phyloP scores from a whole-genome alignment of 2,888 invertebrate species.

The Gymnoscelis rufifasciata region DNA sequence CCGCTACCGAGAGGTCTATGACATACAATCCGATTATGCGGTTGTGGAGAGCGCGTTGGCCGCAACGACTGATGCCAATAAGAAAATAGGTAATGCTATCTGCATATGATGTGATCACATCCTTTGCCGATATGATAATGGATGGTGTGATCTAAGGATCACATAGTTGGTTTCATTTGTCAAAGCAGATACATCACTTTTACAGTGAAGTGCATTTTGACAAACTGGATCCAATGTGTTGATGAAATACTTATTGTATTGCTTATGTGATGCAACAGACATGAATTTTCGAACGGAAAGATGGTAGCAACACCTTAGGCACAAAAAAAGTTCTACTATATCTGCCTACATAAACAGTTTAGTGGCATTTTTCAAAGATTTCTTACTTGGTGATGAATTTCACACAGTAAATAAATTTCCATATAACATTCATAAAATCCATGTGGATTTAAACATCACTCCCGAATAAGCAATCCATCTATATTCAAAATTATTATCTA shows the following conservation, averaged over 20 bases:
- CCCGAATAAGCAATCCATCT: neutral
- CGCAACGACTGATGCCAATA: neutral
- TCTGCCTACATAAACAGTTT: neutral
- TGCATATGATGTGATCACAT: too few species aligned
- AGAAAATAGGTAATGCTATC: conserved; percentile 26
- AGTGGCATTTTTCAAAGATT: neutral
- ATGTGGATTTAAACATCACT: neutral
- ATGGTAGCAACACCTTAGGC: neutral
- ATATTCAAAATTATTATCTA: neutral
- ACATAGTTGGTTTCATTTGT: conserved; percentile 1
- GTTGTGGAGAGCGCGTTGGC: conserved; percentile 40
- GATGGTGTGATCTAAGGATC: neutral
- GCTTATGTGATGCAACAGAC: conserved; percentile 5
- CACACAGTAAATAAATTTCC: neutral
- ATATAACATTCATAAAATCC: neutral
- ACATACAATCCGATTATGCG: conserved; percentile 44
- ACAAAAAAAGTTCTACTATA: neutral
- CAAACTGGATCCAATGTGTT: neutral
- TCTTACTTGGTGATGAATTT: conserved; percentile 2
- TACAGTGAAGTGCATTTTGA: neutral
- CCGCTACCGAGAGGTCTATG: conserved; percentile 46
- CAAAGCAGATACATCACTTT: neutral
- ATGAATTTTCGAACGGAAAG: neutral
- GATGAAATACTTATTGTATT: neutral
- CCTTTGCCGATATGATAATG: too few species aligned